Evolutionary conservation across 2,888 invertebrate species (phyloP).

Genomic region (Diplazon laetatorius): DNA sequence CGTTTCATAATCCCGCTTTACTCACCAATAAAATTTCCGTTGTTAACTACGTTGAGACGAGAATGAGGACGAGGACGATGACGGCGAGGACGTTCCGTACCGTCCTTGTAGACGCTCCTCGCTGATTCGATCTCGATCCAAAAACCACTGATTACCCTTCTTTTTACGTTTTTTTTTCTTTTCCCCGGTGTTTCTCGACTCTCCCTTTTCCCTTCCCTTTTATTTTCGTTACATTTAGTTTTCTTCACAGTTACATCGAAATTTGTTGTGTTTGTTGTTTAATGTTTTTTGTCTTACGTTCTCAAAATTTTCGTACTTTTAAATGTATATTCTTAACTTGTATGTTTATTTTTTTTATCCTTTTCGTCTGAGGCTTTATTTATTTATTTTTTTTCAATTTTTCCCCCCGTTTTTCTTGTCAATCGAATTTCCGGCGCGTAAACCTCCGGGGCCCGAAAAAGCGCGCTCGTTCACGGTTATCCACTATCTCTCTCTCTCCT

Average conservation of each 20-base stretch:
- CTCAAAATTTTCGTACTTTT: neutral
- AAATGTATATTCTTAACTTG: conserved; percentile 22
- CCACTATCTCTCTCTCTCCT: too few relatives aligned
- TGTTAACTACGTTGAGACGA: conserved; percentile 66
- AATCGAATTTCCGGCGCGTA: conserved; percentile 55
- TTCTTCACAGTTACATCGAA: conserved; percentile 8
- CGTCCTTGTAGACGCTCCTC: conserved; percentile 43
- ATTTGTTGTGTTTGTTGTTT: conserved; percentile 20
- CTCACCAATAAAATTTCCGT: conserved; percentile 49
- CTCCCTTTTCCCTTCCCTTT: conserved; percentile 6
- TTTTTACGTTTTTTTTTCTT: conserved; percentile 38
- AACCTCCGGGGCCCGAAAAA: conserved; percentile 62
- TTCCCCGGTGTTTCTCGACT: conserved; percentile 17
- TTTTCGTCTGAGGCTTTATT: conserved; percentile 34
- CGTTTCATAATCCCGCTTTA: conserved; percentile 49
- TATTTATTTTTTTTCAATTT: too few relatives aligned
- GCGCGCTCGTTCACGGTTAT: conserved; percentile 54
- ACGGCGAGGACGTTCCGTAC: conserved; percentile 63
- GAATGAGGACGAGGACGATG: conserved; percentile 69
- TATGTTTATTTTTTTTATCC: conserved; percentile 17
- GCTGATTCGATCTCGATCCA: conserved; percentile 45
- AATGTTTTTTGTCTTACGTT: conserved; percentile 20
- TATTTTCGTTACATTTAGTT: conserved; percentile 7
- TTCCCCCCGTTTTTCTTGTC: conserved; percentile 47
- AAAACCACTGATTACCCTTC: conserved; percentile 50